Evolutionary conservation across 2,888 invertebrate species (phyloP).

Genomic region (Amphipoea oculea): DNA sequence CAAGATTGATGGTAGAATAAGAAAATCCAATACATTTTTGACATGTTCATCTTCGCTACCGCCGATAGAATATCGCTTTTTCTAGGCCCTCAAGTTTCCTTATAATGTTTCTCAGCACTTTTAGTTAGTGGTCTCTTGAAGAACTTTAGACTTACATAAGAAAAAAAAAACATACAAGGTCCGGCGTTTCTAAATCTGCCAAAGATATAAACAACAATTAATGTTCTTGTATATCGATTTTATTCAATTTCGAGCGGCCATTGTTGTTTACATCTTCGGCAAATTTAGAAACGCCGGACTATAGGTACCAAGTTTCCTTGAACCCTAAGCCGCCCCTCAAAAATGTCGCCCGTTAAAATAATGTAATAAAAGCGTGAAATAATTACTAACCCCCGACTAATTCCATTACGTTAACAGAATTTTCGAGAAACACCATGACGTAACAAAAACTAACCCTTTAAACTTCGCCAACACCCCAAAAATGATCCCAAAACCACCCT

Average conservation of each 20-base stretch:
- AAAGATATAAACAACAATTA: too few species aligned
- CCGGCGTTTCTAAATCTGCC: too few species aligned
- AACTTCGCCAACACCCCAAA: slow-evolving; percentile 77
- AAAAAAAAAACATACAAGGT: neutral
- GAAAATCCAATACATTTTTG: neutral
- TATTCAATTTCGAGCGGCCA: too few species aligned
- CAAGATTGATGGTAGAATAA: neutral
- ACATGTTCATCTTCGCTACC: neutral
- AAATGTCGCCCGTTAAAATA: slow-evolving; percentile 20
- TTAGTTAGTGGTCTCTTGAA: neutral
- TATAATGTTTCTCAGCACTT: too few species aligned
- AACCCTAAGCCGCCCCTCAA: neutral
- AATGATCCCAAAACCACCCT: slow-evolving; percentile 81
- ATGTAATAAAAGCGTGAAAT: slow-evolving; percentile 46
- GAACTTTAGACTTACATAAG: neutral
- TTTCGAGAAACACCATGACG: slow-evolving; percentile 74
- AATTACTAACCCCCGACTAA: slow-evolving; percentile 49
- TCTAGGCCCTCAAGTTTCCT: neutral
- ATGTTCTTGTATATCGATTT: too few species aligned
- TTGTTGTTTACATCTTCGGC: too few species aligned
- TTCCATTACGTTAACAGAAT: slow-evolving; percentile 60
- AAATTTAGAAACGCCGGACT: too few species aligned
- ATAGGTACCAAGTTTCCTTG: neutral
- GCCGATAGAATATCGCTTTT: neutral
- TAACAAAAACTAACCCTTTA: slow-evolving; percentile 86